These are phyloP conservation scores for Rana temporaria DNA, from an alignment of 2,113 vertebrate species.

Conservation along the genomic window DNA sequence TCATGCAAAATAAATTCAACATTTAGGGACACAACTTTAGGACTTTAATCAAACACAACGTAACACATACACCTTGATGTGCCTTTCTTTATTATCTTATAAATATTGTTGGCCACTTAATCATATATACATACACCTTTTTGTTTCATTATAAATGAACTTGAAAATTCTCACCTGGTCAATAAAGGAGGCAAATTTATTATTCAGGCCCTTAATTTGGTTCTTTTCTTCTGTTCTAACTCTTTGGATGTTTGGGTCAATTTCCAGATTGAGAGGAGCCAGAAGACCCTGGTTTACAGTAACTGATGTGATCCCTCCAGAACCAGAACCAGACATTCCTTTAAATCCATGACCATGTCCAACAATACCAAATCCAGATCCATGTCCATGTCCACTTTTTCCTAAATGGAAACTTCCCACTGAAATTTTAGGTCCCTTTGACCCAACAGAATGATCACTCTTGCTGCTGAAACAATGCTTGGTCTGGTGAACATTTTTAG, in stretches of 20 bases:
- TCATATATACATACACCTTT: no score
- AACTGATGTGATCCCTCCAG: constrained; percentile 82
- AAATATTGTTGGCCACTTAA: no score
- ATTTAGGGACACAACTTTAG: no score
- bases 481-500: constrained; percentile 19
- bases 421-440: constrained; percentile 67
- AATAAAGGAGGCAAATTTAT: constrained; percentile 84
- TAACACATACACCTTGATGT: no score
- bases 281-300: constrained; percentile 85
- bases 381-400: constrained; percentile 51
- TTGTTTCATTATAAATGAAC: no score
- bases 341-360: constrained; percentile 50
- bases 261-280: constrained; percentile 82
- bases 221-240: constrained; percentile 91
- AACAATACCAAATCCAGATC: constrained; percentile 59
- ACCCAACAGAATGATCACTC: constrained; percentile 58
- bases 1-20: no score
- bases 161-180: constrained; percentile 83
- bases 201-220: constrained; percentile 93
- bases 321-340: background rate
- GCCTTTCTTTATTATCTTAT: no score
- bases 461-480: constrained; percentile 30
- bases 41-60: no score
- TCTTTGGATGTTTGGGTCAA: constrained; percentile 85
- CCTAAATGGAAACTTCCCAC: constrained; percentile 39